Conservation (phyloP, 1,140 invertebrate species). For the honey bee (Apis mellifera) region Amel_HAv3.1 CM009936.2:11076501-11077000, state of each 20-base stretch:
- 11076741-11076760: not conserved
- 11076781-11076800: not conserved
- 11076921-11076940: no score
- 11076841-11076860: not conserved
- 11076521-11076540: slow-evolving; percentile 45
- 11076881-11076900: not conserved
- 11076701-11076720: slow-evolving; percentile 44
- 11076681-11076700: slow-evolving; percentile 62
- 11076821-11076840: not conserved
- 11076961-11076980: no score
- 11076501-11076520: slow-evolving; percentile 41
- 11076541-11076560: slow-evolving; percentile 55
- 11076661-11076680: slow-evolving; percentile 68
- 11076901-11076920: no score
- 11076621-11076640: slow-evolving; percentile 45
- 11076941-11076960: no score
- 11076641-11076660: slow-evolving; percentile 50
- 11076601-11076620: slow-evolving; percentile 62
- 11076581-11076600: slow-evolving; percentile 38
- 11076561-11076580: slow-evolving; percentile 54
- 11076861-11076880: no score
- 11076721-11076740: slow-evolving; percentile 1
- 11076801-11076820: not conserved
- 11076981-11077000: no score
- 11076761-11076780: slow-evolving; percentile 18